Percentiles rank a stretch among this genome's conserved stretches.
Evolutionary conservation across 2,113 vertebrate genomes (phyloP).

Genomic region (Pavo muticus): DNA sequence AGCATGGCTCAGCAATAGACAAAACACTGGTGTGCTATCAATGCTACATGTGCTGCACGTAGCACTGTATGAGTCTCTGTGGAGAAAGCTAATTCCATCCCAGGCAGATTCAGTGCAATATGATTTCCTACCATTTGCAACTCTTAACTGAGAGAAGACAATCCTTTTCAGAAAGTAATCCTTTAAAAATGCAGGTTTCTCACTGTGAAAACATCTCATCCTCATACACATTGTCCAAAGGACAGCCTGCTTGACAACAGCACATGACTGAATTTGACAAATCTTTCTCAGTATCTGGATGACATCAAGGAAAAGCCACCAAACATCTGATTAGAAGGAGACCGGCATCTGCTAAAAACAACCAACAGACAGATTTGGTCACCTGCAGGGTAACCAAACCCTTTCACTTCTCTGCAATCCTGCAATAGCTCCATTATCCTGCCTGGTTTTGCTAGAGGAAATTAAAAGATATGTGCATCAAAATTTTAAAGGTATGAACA

Average conservation of each 20-base stretch:
- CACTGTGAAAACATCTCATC: rapidly evolving
- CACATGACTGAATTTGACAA: not conserved
- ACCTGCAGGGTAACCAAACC: rapidly evolving
- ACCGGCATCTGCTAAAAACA: not conserved
- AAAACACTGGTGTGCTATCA: not conserved
- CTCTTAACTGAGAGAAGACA: not conserved
- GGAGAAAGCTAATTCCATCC: not conserved
- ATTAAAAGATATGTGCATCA: not conserved
- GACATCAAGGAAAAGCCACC: not conserved
- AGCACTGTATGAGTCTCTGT: not conserved
- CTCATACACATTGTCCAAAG: not conserved
- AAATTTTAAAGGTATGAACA: not conserved
- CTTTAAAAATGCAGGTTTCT: not conserved
- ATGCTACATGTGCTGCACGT: not conserved
- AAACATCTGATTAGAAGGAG: not conserved
- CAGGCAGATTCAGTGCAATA: not conserved
- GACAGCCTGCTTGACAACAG: not conserved
- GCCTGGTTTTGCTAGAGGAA: not conserved
- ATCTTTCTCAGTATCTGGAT: not conserved
- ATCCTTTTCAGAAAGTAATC: not conserved
- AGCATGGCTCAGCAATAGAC: not conserved
- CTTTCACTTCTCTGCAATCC: not conserved
- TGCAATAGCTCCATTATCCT: not conserved
- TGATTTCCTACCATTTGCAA: not conserved
- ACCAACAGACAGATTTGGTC: too few relatives aligned